These are phyloP conservation scores for Plestiodon gilberti DNA, from an alignment of 2,113 vertebrate genomes.

Conservation along the genomic window DNA sequence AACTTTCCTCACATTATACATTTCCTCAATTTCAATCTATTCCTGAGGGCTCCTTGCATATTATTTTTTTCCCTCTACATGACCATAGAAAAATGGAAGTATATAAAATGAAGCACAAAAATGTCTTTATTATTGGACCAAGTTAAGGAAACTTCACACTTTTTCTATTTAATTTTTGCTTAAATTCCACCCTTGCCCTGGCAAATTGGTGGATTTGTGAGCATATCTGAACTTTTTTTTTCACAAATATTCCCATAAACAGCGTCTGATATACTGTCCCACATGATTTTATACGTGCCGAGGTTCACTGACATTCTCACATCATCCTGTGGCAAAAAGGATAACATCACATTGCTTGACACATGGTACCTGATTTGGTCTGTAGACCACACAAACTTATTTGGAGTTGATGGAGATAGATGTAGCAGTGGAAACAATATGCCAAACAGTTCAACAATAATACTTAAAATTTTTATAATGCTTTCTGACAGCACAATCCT, in stretches of 20 bases:
- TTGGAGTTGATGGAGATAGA: neutral
- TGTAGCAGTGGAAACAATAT: neutral
- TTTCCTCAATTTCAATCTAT: neutral
- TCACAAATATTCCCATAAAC: neutral
- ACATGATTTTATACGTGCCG: neutral
- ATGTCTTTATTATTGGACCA: neutral
- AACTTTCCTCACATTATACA: conserved; percentile 6
- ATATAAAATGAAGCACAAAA: neutral
- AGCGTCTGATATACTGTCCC: neutral
- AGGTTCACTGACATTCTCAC: neutral
- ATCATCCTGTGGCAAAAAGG: neutral
- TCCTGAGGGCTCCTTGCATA: neutral
- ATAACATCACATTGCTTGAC: neutral
- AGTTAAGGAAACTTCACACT: neutral
- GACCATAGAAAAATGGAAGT: neutral
- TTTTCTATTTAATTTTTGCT: neutral
- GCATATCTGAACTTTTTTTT: neutral
- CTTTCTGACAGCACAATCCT: too few relatives aligned
- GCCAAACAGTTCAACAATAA: neutral
- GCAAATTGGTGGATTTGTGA: too few relatives aligned
- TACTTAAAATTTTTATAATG: too few relatives aligned
- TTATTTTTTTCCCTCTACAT: neutral
- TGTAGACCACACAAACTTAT: neutral
- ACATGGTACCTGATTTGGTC: neutral
- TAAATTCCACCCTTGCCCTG: neutral